phyloP scores from a whole-genome alignment of 2,797 vertebrate genomes.

The Geotrypetes seraphini region DNA sequence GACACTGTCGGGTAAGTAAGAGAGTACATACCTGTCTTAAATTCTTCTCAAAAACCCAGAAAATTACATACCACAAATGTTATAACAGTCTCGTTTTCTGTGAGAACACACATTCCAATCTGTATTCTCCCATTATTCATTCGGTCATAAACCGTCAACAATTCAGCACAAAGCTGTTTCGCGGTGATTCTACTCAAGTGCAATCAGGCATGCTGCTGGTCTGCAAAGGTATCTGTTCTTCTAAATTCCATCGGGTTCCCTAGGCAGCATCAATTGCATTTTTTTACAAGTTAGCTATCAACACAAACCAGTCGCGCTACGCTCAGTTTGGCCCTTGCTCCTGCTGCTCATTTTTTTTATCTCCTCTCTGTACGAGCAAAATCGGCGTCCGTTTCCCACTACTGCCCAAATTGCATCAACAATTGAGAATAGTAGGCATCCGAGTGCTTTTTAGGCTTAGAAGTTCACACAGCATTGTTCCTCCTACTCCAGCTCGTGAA shows the following conservation, averaged over 20 bases:
- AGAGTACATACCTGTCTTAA: conserved; percentile 56
- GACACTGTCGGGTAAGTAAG: not conserved
- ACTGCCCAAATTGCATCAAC: conserved; percentile 16
- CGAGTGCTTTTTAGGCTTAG: conserved; percentile 12
- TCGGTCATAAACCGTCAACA: conserved; percentile 35
- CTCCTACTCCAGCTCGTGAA: conserved; percentile 21
- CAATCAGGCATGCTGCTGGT: conserved; percentile 43
- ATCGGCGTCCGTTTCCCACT: conserved; percentile 12
- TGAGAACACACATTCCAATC: conserved; percentile 28
- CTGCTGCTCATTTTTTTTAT: conserved; percentile 27
- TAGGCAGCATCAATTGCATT: conserved; percentile 24
- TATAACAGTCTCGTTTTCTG: conserved; percentile 24
- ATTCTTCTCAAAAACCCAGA: conserved; percentile 42
- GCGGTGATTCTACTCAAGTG: conserved; percentile 59
- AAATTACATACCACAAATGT: conserved; percentile 42
- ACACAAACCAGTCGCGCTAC: conserved; percentile 25
- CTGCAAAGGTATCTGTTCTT: conserved; percentile 39
- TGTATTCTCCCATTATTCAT: conserved; percentile 28
- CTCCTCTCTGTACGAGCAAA: conserved; percentile 19
- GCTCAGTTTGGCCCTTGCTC: conserved; percentile 22
- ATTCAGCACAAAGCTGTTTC: conserved; percentile 53
- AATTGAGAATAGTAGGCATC: conserved; percentile 9
- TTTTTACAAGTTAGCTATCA: conserved; percentile 41
- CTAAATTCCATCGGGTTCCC: conserved; percentile 53
- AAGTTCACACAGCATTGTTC: conserved; percentile 35